Percentiles rank a stretch among this genome's conserved stretches.
Evolutionary conservation across 2,888 invertebrate species (phyloP).

Genomic region (Sinelater perroti): DNA sequence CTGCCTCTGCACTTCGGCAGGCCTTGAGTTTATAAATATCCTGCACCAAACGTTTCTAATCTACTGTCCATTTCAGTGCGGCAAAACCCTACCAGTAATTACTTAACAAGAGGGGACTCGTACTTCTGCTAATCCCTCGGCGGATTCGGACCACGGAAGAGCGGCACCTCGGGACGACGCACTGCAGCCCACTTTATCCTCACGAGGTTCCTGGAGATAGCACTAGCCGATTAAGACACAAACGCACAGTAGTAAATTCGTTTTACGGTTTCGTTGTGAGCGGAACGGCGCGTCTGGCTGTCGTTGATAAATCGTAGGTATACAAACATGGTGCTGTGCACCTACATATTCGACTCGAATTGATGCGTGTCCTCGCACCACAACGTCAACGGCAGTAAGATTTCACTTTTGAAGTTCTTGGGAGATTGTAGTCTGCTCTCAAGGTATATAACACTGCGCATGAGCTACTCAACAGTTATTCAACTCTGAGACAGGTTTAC

Average conservation of each 20-base stretch:
- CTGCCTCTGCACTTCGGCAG: conserved; percentile 32
- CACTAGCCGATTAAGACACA: conserved; percentile 36
- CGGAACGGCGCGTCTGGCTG: too few species aligned
- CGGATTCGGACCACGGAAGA: background rate
- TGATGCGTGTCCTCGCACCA: conserved; percentile 22
- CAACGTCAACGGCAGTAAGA: conserved; percentile 36
- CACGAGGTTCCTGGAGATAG: conserved; percentile 24
- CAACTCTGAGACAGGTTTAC: conserved; percentile 57
- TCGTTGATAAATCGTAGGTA: background rate
- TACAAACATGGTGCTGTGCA: background rate
- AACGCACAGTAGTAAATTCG: conserved; percentile 26
- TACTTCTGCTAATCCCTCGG: background rate
- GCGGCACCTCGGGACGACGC: background rate
- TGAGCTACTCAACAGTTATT: conserved; percentile 55
- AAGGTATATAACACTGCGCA: conserved; percentile 54
- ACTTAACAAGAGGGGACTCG: background rate
- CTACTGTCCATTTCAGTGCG: background rate
- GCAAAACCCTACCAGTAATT: background rate
- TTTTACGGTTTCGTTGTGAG: background rate
- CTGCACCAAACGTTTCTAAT: conserved; percentile 20
- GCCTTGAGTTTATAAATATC: conserved; percentile 24
- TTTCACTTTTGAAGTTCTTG: conserved; percentile 54
- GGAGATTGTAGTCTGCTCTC: conserved; percentile 54
- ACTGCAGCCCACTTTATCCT: conserved; percentile 5
- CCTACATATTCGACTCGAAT: conserved; percentile 13